A percentile compares a stretch with the other conserved stretches of the same genome.
These are phyloP conservation scores for Clamator glandarius DNA, from an alignment of 2,797 vertebrate species.

Conservation along the genomic window DNA sequence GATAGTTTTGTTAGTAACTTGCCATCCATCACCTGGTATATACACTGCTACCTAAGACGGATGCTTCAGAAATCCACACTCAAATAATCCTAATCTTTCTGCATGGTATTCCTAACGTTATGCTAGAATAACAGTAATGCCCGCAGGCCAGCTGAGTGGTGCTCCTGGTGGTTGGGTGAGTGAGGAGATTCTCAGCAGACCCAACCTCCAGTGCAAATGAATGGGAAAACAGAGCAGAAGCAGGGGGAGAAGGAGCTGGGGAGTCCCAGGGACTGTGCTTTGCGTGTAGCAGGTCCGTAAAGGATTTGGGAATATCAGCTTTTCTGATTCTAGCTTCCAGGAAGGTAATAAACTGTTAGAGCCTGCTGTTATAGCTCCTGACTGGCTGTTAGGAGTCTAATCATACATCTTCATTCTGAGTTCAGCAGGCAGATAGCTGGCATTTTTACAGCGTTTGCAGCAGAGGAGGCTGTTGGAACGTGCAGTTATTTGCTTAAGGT, in stretches of 20 bases:
- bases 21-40: background rate
- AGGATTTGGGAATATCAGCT: background rate
- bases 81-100: background rate
- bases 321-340: background rate
- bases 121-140: background rate
- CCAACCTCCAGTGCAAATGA: background rate
- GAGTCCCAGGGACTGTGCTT: background rate
- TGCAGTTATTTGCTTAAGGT: background rate
- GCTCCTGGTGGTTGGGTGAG: background rate
- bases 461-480: background rate
- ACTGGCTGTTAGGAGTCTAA: background rate
- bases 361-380: background rate
- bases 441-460: background rate
- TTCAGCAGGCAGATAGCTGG: background rate
- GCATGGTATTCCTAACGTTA: background rate
- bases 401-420: background rate
- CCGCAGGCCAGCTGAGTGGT: background rate
- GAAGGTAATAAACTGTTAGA: background rate
- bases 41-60: background rate
- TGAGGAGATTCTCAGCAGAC: background rate
- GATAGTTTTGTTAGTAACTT: background rate
- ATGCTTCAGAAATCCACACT: background rate
- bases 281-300: background rate
- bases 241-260: background rate
- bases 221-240: fast-evolving